Evolutionary conservation across 2,113 vertebrate species (phyloP), one percentile per base, ranked within the genome.

Genomic region (Strix uralensis): DNA sequence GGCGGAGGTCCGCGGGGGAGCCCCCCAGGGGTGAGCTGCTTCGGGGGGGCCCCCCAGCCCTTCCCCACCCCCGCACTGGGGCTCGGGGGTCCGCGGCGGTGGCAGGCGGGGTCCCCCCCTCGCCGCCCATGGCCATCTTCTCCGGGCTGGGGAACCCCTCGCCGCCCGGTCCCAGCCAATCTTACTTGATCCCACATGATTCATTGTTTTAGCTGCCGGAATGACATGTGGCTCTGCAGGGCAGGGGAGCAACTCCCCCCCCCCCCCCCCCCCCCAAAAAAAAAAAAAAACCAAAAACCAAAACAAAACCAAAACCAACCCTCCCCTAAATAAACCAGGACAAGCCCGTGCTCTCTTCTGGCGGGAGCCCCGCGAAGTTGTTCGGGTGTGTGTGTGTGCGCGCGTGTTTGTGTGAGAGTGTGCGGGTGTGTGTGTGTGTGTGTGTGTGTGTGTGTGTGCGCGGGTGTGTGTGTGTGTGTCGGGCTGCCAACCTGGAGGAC

Each of bases 191-290:
- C 72, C 77, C 73, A 25, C 87, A 78, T 6, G 59, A 88, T 70
- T 69, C 92, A 94, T 96, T 97, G 96, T 95, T 96, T 91, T 83
- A 92, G 77, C 80, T 49, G 71, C 62, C 52, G 77, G 80, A 81
- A 65, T 86, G 95, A 91, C 93, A 92, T 86, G 81, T 34, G 81
- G 90, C 72, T 95, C 61, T 46, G 77, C 40, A 32, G 92, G 72
- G 87, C 92, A 91, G 78, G 34, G 75, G 78, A 32, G 59, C 32
- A 59, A 11, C 34, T 11, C 32, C 27, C 47, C 27, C n/a, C 17
- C 17, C 13, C 29, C 82, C 61, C 38, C 42, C 62, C 11, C 18
- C 29, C 46, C 8, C 46, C 46, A 46, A 46, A 46, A 46, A 46
- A 46, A 19, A 42, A n/a, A n/a, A n/a, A n/a, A n/a, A n/a, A 12